Evolutionary conservation across 2,113 vertebrate species (phyloP), one percentile per base, ranked within the genome.

Genomic region (Indicator maculatus): DNA sequence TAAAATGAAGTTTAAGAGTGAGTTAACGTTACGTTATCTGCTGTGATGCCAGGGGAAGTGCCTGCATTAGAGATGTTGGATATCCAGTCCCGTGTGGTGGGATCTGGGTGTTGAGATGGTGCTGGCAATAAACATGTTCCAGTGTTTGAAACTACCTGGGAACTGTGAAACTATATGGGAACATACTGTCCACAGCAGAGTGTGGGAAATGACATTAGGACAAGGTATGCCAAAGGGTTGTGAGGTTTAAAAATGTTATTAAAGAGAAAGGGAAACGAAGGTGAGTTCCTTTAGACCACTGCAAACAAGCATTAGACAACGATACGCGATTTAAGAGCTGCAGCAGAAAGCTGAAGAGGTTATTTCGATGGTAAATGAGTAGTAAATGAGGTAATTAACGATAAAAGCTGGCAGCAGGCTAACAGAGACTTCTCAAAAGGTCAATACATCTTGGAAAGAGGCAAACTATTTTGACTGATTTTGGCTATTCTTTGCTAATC

Each of bases 121-220:
- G 45, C 26, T 7, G 12, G 23, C 12, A 81, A 26, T 5, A 14
- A 0, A 3, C 1, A 1, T 4, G 2, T 79, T 83, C 31, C 5
- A 4, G 14, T 73, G 72, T 65, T 7, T 8, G 52, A 76, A 66
- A 27, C 16, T 80, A 27, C 33, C 21, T 71, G 45, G n/a, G n/a
- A n/a, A n/a, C n/a, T n/a, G n/a, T n/a, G n/a, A n/a, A n/a, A n/a
- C n/a, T n/a, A n/a, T n/a, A n/a, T 58, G 12, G 33, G 28, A 28
- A 44, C 4, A 2, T 63, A 3, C 26, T 50, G 55, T 53, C 21
- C 15, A 3, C 31, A 12, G 17, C 27, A 56, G 38, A 60, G 23
- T 20, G 41, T n/a, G 30, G 30, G 21, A 82, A 70, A 20, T 8
- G 6, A 14, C n/a, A 47, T 7, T 16, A 58, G 41, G 23, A 31